phyloP scores from a whole-genome alignment of 2,888 invertebrate genomes.

The Andrena camellia region DNA sequence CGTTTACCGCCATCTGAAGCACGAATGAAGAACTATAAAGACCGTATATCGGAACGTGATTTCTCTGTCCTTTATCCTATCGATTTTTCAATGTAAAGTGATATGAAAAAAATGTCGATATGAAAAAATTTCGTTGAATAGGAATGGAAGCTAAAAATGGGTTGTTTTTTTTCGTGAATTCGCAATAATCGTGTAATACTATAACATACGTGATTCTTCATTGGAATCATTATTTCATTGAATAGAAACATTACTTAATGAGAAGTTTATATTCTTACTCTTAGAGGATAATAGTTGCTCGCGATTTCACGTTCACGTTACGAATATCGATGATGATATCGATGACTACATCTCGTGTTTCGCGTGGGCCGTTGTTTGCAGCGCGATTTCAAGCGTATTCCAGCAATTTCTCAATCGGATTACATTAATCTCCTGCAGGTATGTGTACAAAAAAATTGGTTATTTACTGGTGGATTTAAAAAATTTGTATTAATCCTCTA shows the following conservation, averaged over 20 bases:
- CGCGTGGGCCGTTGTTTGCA: conserved; percentile 32
- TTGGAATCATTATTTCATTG: too few species aligned
- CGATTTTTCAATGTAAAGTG: conserved; percentile 11
- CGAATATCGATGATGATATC: conserved; percentile 13
- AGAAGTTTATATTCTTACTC: too few species aligned
- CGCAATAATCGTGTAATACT: too few species aligned
- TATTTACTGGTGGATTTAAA: too few species aligned
- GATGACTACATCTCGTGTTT: conserved; percentile 31
- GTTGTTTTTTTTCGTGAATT: too few species aligned
- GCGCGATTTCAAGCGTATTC: background rate
- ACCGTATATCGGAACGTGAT: background rate
- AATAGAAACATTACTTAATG: too few species aligned
- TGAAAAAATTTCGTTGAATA: too few species aligned
- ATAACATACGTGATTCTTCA: too few species aligned
- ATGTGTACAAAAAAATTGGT: too few species aligned
- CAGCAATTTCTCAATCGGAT: background rate
- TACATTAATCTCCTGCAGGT: background rate
- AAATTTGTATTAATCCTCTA: too few species aligned
- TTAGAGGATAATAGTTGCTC: too few species aligned
- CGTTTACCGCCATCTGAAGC: conserved; percentile 68
- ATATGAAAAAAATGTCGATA: background rate
- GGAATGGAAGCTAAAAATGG: too few species aligned
- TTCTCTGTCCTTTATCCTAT: conserved; percentile 7
- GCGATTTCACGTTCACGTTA: background rate
- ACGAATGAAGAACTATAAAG: conserved; percentile 59